Conservation (phyloP, 2,113 vertebrate genomes). For the Copsychus sechellarum region DNA sequence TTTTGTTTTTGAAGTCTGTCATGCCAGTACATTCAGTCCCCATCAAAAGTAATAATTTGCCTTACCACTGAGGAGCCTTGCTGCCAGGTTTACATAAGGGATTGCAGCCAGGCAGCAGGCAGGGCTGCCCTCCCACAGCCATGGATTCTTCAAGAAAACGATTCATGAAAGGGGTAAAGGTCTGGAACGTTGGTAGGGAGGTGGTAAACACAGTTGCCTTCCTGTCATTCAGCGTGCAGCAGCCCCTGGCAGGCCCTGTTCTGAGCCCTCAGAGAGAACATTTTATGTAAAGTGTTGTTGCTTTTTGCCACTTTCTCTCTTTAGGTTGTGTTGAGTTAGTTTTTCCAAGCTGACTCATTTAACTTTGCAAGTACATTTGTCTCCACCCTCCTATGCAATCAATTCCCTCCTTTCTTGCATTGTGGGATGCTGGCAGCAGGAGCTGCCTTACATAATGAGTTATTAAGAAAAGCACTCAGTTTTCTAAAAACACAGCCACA, state of each 20-base stretch:
- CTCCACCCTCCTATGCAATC: conserved; percentile 65
- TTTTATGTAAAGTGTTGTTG: not conserved
- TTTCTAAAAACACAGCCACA: conserved; percentile 14
- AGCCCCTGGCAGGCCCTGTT: not conserved
- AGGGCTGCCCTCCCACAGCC: not conserved
- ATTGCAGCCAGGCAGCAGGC: not conserved
- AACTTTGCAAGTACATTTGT: conserved; percentile 50
- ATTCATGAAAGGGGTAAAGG: not conserved
- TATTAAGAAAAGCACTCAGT: conserved; percentile 23
- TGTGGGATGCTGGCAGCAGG: conserved; percentile 43
- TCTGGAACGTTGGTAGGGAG: not conserved
- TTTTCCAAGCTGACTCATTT: conserved; percentile 67
- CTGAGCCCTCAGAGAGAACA: not conserved
- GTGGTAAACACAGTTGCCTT: not conserved
- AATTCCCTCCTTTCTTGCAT: conserved; percentile 50
- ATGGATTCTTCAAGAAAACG: not conserved
- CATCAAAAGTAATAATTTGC: conserved; percentile 42
- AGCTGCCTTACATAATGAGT: conserved; percentile 47
- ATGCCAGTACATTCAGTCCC: conserved; percentile 60
- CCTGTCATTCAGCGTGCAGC: fast-evolving
- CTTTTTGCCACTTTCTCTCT: conserved; percentile 21
- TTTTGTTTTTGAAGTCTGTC: conserved; percentile 48
- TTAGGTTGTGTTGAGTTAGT: conserved; percentile 52
- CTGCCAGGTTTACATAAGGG: conserved; percentile 47
- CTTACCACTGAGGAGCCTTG: conserved; percentile 38